A percentile compares a stretch with the other conserved stretches of the same genome.
phyloP scores from a whole-genome alignment of 2,113 vertebrate genomes.

The Spizaetus ornatus region DNA sequence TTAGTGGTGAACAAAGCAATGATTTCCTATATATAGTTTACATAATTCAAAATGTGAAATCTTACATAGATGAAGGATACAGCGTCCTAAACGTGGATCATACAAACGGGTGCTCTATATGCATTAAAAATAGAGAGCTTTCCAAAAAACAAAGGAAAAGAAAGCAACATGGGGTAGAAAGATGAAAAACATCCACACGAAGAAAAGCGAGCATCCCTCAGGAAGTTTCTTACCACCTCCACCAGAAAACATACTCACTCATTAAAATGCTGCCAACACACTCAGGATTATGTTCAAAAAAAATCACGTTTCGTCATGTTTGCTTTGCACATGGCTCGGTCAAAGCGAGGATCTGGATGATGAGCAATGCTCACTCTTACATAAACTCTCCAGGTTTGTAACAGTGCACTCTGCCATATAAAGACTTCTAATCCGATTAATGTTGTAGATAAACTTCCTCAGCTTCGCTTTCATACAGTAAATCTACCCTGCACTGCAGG shows the following conservation, averaged over 20 bases:
- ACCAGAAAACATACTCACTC: background rate
- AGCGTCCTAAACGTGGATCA: background rate
- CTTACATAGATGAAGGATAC: background rate
- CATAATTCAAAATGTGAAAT: background rate
- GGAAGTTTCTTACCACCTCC: background rate
- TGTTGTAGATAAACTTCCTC: background rate
- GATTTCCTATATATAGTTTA: background rate
- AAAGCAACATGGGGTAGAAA: background rate
- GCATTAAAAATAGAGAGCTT: background rate
- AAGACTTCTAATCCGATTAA: background rate
- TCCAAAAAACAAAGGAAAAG: too few species aligned
- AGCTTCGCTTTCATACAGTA: background rate
- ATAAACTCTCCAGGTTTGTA: background rate
- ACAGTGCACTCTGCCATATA: background rate
- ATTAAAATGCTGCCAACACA: background rate
- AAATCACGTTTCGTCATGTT: too few species aligned
- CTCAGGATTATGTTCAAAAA: too few species aligned
- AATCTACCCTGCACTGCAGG: rapidly evolving
- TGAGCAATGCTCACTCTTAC: background rate
- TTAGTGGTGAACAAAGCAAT: background rate
- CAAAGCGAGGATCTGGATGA: rapidly evolving
- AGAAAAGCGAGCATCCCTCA: background rate
- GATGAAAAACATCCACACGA: too few species aligned
- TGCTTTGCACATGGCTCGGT: background rate
- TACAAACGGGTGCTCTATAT: rapidly evolving